A percentile compares a stretch with the other conserved stretches of the same genome.
Evolutionary conservation across 2,888 invertebrate species (phyloP).

Genomic region (Tholera decimalis): DNA sequence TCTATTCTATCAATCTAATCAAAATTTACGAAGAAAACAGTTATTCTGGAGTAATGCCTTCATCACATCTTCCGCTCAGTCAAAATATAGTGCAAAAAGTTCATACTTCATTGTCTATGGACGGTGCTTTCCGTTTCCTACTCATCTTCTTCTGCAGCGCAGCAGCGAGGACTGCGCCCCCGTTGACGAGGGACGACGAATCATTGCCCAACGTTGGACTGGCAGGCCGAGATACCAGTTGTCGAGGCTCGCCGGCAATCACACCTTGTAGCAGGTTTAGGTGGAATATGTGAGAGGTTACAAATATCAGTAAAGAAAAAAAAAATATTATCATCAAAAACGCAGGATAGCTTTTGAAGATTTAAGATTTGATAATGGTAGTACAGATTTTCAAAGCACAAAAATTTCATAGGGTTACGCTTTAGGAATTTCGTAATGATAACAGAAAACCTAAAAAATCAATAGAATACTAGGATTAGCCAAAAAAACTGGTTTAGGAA

Average conservation of each 20-base stretch:
- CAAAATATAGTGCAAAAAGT: background rate
- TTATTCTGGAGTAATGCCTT: background rate
- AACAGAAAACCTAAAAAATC: background rate
- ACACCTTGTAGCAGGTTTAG: conserved; percentile 53
- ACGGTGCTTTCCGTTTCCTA: conserved; percentile 94
- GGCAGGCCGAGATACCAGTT: conserved; percentile 85
- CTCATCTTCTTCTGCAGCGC: conserved; percentile 97
- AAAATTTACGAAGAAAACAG: background rate
- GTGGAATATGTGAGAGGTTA: conserved; percentile 23
- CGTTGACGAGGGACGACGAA: conserved; percentile 93
- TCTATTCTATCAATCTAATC: no score
- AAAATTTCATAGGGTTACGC: no score
- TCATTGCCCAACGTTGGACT: conserved; percentile 84
- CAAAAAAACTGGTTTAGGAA: background rate
- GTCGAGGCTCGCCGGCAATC: conserved; percentile 80
- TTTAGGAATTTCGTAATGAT: background rate
- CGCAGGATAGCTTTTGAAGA: background rate
- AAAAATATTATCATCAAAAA: background rate
- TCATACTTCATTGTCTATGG: conserved; percentile 84
- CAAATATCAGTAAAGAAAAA: background rate
- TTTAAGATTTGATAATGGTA: background rate
- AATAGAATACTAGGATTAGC: background rate
- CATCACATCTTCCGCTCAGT: background rate
- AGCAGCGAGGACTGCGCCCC: conserved; percentile 95
- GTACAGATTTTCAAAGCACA: background rate